These are phyloP conservation scores for Eurois occulta DNA, from an alignment of 2,888 invertebrate genomes.

Conservation along the genomic window DNA sequence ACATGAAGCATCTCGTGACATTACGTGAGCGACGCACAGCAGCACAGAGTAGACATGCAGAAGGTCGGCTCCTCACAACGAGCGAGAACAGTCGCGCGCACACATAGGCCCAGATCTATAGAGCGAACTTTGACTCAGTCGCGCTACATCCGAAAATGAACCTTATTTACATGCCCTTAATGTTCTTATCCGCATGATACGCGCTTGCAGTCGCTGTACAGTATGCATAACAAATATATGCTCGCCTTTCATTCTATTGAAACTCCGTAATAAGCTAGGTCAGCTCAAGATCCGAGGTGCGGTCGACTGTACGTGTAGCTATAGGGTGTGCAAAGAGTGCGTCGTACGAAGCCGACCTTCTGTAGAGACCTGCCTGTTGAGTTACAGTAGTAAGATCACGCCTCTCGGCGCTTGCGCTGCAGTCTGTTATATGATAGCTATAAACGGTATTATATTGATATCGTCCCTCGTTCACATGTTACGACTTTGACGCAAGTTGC, in stretches of 20 bases:
- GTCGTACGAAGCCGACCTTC: not conserved
- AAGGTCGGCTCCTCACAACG: not conserved
- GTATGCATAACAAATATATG: not conserved
- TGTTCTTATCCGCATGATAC: not conserved
- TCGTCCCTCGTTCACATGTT: not conserved
- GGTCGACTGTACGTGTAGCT: not conserved
- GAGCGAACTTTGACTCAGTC: not conserved
- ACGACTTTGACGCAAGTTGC: conserved; percentile 9
- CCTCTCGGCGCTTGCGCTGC: not conserved
- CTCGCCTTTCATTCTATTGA: not conserved
- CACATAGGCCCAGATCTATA: not conserved
- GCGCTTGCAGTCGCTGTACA: not conserved
- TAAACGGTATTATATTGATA: not conserved
- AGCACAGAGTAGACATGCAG: not conserved
- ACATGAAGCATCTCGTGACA: too few species aligned
- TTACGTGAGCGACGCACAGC: not conserved
- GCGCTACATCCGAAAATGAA: not conserved
- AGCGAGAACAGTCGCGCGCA: not conserved
- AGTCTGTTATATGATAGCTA: not conserved
- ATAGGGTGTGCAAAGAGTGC: not conserved
- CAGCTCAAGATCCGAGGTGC: not conserved
- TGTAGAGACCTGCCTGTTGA: not conserved
- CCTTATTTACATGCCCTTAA: not conserved
- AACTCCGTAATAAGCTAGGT: not conserved
- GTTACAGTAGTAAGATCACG: not conserved